Evolutionary conservation across 2,888 invertebrate species (phyloP), one percentile per base, ranked within the genome.

Genomic region (Apotomis capreana): DNA sequence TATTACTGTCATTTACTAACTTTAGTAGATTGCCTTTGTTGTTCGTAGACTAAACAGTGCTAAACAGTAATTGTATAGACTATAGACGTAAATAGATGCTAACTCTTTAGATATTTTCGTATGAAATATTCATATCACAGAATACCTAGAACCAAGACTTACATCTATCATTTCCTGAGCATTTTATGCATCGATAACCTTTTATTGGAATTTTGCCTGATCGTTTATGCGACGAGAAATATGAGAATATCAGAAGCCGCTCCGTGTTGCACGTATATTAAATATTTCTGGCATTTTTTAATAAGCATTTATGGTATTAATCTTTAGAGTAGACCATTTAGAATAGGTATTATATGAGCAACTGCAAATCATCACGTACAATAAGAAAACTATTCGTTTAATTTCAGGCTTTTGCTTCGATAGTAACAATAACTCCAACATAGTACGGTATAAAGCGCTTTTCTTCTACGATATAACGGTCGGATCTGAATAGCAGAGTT

Each of bases 171-270:
- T 67, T 57, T 67, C 58, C 15, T 52, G 26, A 68, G 37, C 62
- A 68, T 72, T 72, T 72, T 72, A 68, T 62, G 71, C 62, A 63
- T 72, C 72, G 46, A 72, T 63, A 72, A 72, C 68, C 52, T 68
- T 63, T 71, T 72, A 72, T 72, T 72, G 72, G 72, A 72, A 58
- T 63, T 72, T 63, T 51, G n/a, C 63, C 36, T 54, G 58, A 72
- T 68, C 72, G 52, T 58, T 52, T 52, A 58, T n/a, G 72, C 46
- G 68, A 54, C 46, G 37, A 12, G 37, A 62, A 72, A 68, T 68
- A 62, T 58, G 57, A 51, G 51, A 63, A 54, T 62, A 68, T 68
- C 68, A 67, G 65, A 61, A 61, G 49, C 57, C 13, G 61, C 26
- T 51, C 55, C 8, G 49, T 57, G 10, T 3, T 5, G 26, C 57